These are phyloP conservation scores for Nothobranchius kuhntae DNA, from an alignment of 2,113 vertebrate genomes.

Conservation along the genomic window DNA sequence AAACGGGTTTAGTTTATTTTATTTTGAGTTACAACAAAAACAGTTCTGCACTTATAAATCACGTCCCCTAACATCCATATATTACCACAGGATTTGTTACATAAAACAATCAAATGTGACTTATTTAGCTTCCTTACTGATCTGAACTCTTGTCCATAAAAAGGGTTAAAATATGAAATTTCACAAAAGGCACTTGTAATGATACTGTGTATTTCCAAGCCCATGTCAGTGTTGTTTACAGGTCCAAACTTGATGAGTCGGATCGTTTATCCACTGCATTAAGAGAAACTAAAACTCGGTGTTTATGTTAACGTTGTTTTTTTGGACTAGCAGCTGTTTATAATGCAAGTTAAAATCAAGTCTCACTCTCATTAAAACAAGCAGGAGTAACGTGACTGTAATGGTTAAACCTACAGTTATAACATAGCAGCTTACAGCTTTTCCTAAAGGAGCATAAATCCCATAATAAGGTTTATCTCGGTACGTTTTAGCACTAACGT, in stretches of 20 bases:
- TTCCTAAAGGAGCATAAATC: conserved; percentile 6
- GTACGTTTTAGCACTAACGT: conserved; percentile 22
- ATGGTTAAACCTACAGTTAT: conserved; percentile 41
- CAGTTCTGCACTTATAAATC: conserved; percentile 37
- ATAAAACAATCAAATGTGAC: conserved; percentile 32
- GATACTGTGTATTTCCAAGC: conserved; percentile 41
- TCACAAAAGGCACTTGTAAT: conserved; percentile 66
- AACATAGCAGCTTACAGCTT: conserved; percentile 39
- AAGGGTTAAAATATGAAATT: conserved; percentile 24
- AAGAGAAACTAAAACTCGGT: conserved; percentile 4
- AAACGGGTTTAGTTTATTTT: conserved; percentile 57
- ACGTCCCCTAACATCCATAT: conserved; percentile 38
- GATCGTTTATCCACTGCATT: conserved; percentile 41
- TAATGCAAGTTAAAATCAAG: conserved; percentile 11
- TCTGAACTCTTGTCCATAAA: conserved; percentile 14
- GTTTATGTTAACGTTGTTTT: conserved; percentile 28
- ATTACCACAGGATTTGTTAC: conserved; percentile 50
- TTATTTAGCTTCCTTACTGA: conserved; percentile 28
- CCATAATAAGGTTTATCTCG: conserved; percentile 21
- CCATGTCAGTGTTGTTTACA: conserved; percentile 22
- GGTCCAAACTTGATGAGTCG: conserved; percentile 30
- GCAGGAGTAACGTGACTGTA: conserved; percentile 37
- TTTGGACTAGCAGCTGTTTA: conserved; percentile 34
- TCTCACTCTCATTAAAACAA: conserved; percentile 22
- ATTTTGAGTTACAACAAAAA: conserved; percentile 54